phyloP scores from a whole-genome alignment of 1,140 invertebrate species.

The Sycobia sp. region DNA sequence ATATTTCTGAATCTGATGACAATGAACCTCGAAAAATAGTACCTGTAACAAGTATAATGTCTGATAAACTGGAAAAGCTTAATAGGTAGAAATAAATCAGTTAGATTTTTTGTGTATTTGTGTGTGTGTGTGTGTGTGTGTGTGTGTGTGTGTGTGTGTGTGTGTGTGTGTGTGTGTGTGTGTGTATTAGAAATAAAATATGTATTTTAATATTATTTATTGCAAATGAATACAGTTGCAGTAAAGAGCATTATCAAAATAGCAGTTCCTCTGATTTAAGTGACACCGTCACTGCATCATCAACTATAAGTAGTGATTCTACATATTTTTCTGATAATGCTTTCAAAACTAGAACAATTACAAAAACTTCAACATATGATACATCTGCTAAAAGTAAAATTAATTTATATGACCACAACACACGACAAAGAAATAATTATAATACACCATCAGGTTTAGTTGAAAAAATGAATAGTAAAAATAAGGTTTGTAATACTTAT shows the following conservation, averaged over 20 bases:
- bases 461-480: constrained; percentile 47
- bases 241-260: constrained; percentile 52
- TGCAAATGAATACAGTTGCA: constrained; percentile 46
- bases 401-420: constrained; percentile 50
- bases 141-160: too few species aligned
- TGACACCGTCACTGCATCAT: constrained; percentile 42
- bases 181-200: too few species aligned
- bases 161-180: too few species aligned
- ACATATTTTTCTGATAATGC: constrained; percentile 52
- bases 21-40: constrained; percentile 43
- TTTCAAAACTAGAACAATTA: constrained; percentile 32
- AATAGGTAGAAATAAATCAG: constrained; percentile 39
- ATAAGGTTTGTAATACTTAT: constrained; percentile 42
- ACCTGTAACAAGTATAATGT: constrained; percentile 35
- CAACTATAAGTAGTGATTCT: constrained; percentile 54
- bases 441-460: constrained; percentile 48
- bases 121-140: too few species aligned
- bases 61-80: constrained; percentile 43
- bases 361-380: constrained; percentile 37
- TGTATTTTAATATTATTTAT: constrained; percentile 24
- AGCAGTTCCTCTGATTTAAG: constrained; percentile 41
- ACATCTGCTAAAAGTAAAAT: constrained; percentile 44
- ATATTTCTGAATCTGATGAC: constrained; percentile 46
- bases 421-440: constrained; percentile 45
- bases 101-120: neutral